Conservation (phyloP, 1,140 invertebrate genomes). For the Archivesica marissinica region DNA sequence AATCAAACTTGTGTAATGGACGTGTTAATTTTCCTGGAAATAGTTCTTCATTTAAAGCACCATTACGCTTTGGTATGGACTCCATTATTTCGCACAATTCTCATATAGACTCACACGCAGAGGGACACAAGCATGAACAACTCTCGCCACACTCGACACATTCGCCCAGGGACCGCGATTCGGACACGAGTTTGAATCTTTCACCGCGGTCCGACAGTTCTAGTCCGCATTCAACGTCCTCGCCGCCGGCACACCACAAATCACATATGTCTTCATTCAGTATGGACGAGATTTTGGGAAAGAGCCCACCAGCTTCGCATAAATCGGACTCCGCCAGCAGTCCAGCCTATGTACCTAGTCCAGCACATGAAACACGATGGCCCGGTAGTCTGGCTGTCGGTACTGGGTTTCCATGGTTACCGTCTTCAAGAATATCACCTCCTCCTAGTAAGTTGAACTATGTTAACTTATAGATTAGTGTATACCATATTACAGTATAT, state of each 20-base stretch:
- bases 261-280: slow-evolving; percentile 52
- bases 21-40: slow-evolving; percentile 40
- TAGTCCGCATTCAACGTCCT: slow-evolving; percentile 36
- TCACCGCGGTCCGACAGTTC: slow-evolving; percentile 52
- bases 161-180: slow-evolving; percentile 24
- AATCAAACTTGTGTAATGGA: slow-evolving; percentile 37
- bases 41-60: slow-evolving; percentile 40
- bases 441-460: slow-evolving; percentile 51
- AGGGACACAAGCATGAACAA: slow-evolving; percentile 2
- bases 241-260: slow-evolving; percentile 50
- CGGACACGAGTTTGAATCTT: slow-evolving; percentile 45
- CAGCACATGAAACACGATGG: slow-evolving; percentile 55
- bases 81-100: slow-evolving; percentile 47
- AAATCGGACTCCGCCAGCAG: slow-evolving; percentile 3
- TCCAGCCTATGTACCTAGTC: slow-evolving; percentile 58
- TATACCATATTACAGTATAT: too few relatives aligned
- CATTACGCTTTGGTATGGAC: slow-evolving; percentile 55
- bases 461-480: too few relatives aligned
- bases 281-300: slow-evolving; percentile 56
- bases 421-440: slow-evolving; percentile 54
- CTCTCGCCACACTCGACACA: neutral
- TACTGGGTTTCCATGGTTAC: slow-evolving; percentile 55
- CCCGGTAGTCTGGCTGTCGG: slow-evolving; percentile 38
- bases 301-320: slow-evolving; percentile 41
- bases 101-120: neutral